A percentile compares a stretch with the other conserved stretches of the same genome.
Conservation (phyloP, 2,113 vertebrate genomes). For the Redunca redunca region DNA sequence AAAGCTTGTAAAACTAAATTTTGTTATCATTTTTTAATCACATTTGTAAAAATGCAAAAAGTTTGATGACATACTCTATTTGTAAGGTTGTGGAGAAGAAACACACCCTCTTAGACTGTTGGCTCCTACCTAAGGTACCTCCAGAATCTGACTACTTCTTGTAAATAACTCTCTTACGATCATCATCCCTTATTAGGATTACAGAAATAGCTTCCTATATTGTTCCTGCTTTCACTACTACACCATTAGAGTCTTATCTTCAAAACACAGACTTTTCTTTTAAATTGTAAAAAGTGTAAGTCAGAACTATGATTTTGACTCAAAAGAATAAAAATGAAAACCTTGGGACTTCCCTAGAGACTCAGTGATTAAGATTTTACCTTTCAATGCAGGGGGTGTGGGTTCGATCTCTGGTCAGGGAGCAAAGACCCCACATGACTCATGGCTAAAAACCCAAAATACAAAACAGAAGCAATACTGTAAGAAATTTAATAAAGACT, state of each 20-base stretch:
- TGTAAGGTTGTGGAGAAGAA: background rate
- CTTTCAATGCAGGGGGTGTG: background rate
- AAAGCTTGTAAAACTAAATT: background rate
- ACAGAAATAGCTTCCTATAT: background rate
- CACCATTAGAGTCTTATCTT: background rate
- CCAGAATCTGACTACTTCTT: background rate
- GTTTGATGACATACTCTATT: background rate
- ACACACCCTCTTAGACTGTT: background rate
- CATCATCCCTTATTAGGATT: background rate
- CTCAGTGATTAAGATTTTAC: background rate
- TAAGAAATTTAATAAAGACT: background rate
- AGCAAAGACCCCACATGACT: background rate
- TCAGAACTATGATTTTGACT: background rate
- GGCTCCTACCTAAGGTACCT: background rate
- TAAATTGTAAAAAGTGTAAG: background rate
- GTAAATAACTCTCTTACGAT: background rate
- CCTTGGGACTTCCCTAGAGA: background rate
- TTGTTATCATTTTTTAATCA: background rate
- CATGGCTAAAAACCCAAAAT: background rate
- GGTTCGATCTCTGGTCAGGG: background rate
- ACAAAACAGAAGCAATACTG: background rate
- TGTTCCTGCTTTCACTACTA: background rate
- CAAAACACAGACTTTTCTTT: background rate
- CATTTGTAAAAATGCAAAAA: background rate
- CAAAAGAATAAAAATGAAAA: background rate